phyloP scores from a whole-genome alignment of 2,888 invertebrate species.

The Blera fallax region DNA sequence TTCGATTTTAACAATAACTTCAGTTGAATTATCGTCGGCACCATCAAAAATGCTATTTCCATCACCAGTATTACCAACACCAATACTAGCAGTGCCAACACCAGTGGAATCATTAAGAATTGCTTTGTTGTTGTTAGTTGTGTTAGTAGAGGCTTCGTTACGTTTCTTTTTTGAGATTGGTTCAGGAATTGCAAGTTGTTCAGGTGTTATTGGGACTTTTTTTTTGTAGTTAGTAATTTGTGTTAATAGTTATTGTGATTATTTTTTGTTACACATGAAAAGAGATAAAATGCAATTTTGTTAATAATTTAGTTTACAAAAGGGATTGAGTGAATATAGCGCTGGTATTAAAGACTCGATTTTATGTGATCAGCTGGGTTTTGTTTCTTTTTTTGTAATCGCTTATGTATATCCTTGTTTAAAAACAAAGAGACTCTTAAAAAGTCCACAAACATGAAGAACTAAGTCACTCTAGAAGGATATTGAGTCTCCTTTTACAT shows the following conservation, averaged over 20 bases:
- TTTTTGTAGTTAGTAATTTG: slow-evolving; percentile 39
- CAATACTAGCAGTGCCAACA: slow-evolving; percentile 17
- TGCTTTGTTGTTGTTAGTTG: slow-evolving; percentile 57
- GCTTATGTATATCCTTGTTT: too few species aligned
- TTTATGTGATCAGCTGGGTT: not conserved
- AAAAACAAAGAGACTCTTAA: too few species aligned
- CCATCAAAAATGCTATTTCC: slow-evolving; percentile 75
- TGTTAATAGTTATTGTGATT: slow-evolving; percentile 16
- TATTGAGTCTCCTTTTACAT: too few species aligned
- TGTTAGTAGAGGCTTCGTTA: slow-evolving; percentile 45
- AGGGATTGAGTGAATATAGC: not conserved
- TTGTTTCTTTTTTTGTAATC: too few species aligned
- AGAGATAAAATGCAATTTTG: slow-evolving; percentile 53
- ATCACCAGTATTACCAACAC: slow-evolving; percentile 57
- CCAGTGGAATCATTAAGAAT: slow-evolving; percentile 24
- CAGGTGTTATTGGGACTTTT: slow-evolving; percentile 49
- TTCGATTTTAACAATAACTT: slow-evolving; percentile 80
- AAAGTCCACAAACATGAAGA: too few species aligned
- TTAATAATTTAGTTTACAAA: slow-evolving; percentile 20
- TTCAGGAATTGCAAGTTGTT: slow-evolving; percentile 47
- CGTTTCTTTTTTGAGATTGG: slow-evolving; percentile 19
- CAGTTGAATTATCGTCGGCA: slow-evolving; percentile 79
- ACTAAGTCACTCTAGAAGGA: too few species aligned
- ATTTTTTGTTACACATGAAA: slow-evolving; percentile 61
- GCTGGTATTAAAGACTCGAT: slow-evolving; percentile 10